These are phyloP conservation scores for Spinus pinus DNA, from an alignment of 2,797 vertebrate genomes.

Conservation along the genomic window DNA sequence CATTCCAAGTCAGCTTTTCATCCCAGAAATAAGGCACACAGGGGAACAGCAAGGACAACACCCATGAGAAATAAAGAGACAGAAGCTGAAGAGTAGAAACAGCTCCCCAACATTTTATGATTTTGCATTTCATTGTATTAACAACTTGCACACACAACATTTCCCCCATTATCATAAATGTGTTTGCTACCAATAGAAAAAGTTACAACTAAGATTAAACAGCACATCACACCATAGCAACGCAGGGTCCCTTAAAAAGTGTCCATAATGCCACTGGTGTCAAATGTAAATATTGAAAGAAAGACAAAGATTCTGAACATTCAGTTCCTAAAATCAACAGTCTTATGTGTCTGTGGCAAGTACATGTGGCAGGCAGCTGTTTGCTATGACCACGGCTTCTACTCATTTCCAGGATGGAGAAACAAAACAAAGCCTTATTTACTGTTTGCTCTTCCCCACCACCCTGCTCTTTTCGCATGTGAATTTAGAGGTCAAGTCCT, in stretches of 20 bases:
- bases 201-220: background rate
- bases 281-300: background rate
- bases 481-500: background rate
- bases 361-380: background rate
- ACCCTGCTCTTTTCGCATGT: rapidly evolving
- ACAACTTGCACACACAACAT: background rate
- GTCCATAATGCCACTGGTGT: background rate
- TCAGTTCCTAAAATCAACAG: background rate
- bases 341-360: background rate
- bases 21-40: background rate
- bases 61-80: background rate
- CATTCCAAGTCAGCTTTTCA: background rate
- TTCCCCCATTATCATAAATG: background rate
- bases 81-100: background rate
- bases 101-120: background rate
- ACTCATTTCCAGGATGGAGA: background rate
- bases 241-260: background rate
- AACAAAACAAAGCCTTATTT: background rate
- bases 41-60: background rate
- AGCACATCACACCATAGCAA: background rate
- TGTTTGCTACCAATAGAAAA: background rate
- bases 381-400: background rate
- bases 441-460: background rate
- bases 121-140: background rate
- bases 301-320: background rate